Evolutionary conservation across 2,888 invertebrate species (phyloP), one percentile per base, ranked within the genome.

Genomic region (Mamestra brassicae): DNA sequence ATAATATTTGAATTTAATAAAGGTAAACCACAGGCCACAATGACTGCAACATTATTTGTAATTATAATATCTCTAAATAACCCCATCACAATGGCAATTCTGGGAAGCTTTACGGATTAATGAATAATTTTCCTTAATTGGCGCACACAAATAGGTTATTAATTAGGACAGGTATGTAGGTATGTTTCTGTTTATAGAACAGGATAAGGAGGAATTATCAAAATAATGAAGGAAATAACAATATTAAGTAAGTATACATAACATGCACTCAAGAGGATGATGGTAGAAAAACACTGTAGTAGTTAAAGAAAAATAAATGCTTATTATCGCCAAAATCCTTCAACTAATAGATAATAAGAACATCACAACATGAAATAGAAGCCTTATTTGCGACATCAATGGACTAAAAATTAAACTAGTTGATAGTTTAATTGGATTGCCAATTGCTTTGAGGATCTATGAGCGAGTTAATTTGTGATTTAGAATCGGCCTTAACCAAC

Each of bases 371-470:
- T 68, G 5, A 50, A 57, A 42, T 34, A 52, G 10, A 38, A 57
- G 15, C 13, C 15, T 52, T 45, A 61, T 61, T 50, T 55, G 34
- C 63, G n/a, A 50, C 47, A 58, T 58, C 13, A 58, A 54, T 60
- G 4, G 15, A 57, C 36, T 57, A 36, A n/a, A 36, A 71, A 62
- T 52, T 57, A 45, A 61, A 38, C 45, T 26, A 52, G 11, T 55
- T 61, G 55, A 80, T 70, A 62, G 79, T 54, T 79, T 69, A 79
- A 74, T 69, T 79, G 74, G 17, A 69, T 79, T 70, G 61, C 26
- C 52, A 69, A 69, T 74, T 79, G 65, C 52, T 52, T 17, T n/a
- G 11, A 64, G 58, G 50, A 64, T 73, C 50, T 34, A 65, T 65
- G 45, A 52, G 36, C n/a, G 15, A 60, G 61, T 65, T 79, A 65